These are phyloP conservation scores for Upupa epops DNA, from an alignment of 2,113 vertebrate genomes.

Conservation along the genomic window DNA sequence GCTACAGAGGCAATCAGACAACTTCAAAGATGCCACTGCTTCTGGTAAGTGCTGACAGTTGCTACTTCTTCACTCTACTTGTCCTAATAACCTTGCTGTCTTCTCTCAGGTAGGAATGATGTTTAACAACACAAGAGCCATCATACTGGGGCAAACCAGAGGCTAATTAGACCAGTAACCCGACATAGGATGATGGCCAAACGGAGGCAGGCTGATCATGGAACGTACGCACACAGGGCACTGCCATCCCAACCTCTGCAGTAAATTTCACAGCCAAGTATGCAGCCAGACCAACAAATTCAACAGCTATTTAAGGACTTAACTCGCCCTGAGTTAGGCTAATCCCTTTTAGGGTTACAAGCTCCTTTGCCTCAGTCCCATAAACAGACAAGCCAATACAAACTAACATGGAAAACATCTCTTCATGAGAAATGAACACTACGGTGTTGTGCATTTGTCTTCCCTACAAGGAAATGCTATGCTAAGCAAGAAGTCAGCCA, in stretches of 20 bases:
- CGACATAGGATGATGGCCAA: not conserved
- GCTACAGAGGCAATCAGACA: not conserved
- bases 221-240: not conserved
- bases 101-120: not conserved
- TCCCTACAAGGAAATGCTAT: slow-evolving; percentile 36
- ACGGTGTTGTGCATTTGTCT: not conserved
- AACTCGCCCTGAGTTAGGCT: not conserved
- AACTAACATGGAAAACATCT: slow-evolving; percentile 3
- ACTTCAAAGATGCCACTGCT: not conserved
- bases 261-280: not conserved
- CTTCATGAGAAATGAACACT: not conserved
- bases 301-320: not conserved
- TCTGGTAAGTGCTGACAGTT: not conserved
- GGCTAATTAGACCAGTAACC: not conserved
- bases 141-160: not conserved
- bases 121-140: not conserved
- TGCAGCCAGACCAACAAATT: not conserved
- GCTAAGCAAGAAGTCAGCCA: slow-evolving; percentile 32
- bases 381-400: not conserved
- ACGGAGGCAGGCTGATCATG: not conserved
- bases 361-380: not conserved
- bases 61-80: not conserved
- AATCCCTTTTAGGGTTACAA: not conserved
- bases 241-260: not conserved
- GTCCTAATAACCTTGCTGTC: not conserved